Percentiles rank a stretch among this genome's conserved stretches.
Evolutionary conservation across 2,888 invertebrate species (phyloP).

Genomic region (Himalopsyche kuldschensis): DNA sequence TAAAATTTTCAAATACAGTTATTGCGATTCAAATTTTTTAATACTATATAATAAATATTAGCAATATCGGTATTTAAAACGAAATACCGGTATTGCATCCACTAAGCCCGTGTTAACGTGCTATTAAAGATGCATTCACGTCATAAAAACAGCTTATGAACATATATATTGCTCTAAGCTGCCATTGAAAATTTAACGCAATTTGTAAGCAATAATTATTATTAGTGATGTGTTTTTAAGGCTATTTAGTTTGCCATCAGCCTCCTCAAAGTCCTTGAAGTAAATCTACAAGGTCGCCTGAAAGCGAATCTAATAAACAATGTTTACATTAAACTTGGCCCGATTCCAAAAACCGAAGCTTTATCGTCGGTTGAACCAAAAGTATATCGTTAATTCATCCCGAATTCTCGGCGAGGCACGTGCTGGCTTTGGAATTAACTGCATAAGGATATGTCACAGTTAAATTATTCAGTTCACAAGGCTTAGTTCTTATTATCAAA

Average conservation of each 20-base stretch:
- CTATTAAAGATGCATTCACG: no score
- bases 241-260: neutral
- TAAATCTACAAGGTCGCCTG: neutral
- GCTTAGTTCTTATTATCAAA: no score
- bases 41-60: no score
- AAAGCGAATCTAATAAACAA: neutral
- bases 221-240: neutral
- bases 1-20: no score
- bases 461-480: no score
- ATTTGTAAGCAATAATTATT: neutral
- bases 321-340: slow-evolving; percentile 1
- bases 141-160: no score
- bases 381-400: neutral
- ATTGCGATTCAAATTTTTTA: no score
- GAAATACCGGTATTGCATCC: no score
- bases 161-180: no score
- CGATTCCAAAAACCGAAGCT: neutral
- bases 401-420: neutral
- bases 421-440: neutral
- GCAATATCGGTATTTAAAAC: no score
- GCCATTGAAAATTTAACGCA: neutral
- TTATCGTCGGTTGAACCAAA: neutral
- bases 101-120: no score
- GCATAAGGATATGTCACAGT: neutral
- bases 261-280: neutral